Evolutionary conservation across 2,888 invertebrate species (phyloP), one percentile per base, ranked within the genome.

Genomic region (Monochamus alternatus): DNA sequence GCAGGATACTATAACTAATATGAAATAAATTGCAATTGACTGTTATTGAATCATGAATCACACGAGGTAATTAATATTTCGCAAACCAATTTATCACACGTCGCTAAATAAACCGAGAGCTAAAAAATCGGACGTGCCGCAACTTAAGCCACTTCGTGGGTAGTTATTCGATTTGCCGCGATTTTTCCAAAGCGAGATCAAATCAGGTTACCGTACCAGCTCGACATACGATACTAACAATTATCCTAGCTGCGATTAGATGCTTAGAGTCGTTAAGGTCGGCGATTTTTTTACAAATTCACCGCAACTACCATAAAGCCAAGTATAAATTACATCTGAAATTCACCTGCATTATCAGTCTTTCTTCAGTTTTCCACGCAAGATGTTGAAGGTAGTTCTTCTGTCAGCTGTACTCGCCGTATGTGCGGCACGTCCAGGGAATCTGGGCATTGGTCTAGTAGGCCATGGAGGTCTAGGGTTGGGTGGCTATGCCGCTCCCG

Each of bases 391-490:
- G 66, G 32, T 77, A n/a, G 58, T 70, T 31, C 63, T 73, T 32
- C 60, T 77, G 38, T 73, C 89, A 65, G 90, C 90, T 85, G 85
- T 92, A 55, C 83, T 92, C 89, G 91, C 91, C 82, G 87, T 91
- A 75, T 90, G 90, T 64, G 86, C 89, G 71, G 91, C 92, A 58
- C 90, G 90, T 86, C 91, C 91, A 51, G 89, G 73, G 86, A 89
- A 85, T 87, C 86, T 65, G 64, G 71, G 62, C n/a, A 12, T 67
- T 2, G 70, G 75, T 52, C 43, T 63, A 3, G 73, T 58, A 43
- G 65, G 73, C 12, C 31, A 73, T 38, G 67, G 62, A 44, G 44
- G 63, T 10, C 9, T 22, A 22, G 43, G 8, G 1, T 44, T 44
- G 14, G 63, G 63, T 22, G 60, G 60, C n/a, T 7, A 14, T 77